These are phyloP conservation scores for Geopemphigus sp. DNA, from an alignment of 1,140 invertebrate genomes.

Conservation along the genomic window DNA sequence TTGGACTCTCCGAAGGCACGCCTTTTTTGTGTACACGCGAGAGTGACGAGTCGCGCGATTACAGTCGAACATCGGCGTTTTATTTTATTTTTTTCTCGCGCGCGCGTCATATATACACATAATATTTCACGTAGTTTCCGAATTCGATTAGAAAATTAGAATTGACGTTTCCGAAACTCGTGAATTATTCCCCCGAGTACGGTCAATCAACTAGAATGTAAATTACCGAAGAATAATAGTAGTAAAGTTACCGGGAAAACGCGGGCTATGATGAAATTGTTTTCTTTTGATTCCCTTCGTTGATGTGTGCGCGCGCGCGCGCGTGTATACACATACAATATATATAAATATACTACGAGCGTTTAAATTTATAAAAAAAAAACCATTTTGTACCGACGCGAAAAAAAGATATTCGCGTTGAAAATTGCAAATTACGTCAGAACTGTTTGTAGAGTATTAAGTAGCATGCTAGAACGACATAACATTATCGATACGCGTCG, in stretches of 20 bases:
- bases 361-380: too few relatives aligned
- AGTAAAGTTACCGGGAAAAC: not conserved
- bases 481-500: too few relatives aligned
- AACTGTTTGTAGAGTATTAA: not conserved
- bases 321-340: too few relatives aligned
- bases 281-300: not conserved
- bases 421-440: not conserved
- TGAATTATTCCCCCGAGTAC: not conserved
- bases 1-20: not conserved
- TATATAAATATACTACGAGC: too few relatives aligned
- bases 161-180: conserved; percentile 2
- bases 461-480: not conserved
- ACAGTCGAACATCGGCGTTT: conserved; percentile 20
- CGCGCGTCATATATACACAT: not conserved
- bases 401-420: too few relatives aligned
- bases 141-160: conserved; percentile 24
- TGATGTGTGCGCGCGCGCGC: too few relatives aligned
- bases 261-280: not conserved
- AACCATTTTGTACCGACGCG: too few relatives aligned
- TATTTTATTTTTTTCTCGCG: not conserved
- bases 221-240: not conserved
- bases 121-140: not conserved
- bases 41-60: not conserved
- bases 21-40: not conserved
- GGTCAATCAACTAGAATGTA: conserved; percentile 2